Evolutionary conservation across 2,888 invertebrate species (phyloP), one percentile per base, ranked within the genome.

Genomic region (Neoitamus cyanurus): DNA sequence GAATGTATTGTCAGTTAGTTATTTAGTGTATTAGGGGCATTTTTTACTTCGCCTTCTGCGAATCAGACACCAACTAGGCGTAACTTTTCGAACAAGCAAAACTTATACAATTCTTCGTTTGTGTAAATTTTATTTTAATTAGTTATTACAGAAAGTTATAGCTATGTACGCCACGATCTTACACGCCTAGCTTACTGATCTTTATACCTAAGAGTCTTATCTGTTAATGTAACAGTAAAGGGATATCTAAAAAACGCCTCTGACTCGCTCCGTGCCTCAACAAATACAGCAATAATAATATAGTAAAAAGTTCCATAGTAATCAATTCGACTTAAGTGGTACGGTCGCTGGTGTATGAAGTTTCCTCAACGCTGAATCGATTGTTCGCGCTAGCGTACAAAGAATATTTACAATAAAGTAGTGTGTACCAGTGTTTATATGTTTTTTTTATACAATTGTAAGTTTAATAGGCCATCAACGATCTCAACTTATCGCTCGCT

Each of bases 391-490:
- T 77, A 36, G 69, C 69, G 11, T 80, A 80, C 31, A 80, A 80
- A 80, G 68, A 34, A 48, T 80, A 80, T 80, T 31, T 80, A 69
- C 69, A 83, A 37, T 83, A 36, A 83, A 37, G 37, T 80, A 48
- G 7, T 68, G 48, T 31, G 30, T 80, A 68, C 31, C 48, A 68
- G 31, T 7, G 20, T 58, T 20, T 58, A 25, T 58, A 25, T 20
- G 48, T 48, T 48, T 48, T 20, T 13, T 83, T 36, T 83, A 69
- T 69, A 83, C 70, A 83, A 75, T 85, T 72, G 84, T 85, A 85
- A 85, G 85, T 85, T 85, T 78, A 84, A 84, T 85, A 85, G 85
- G 85, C 85, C 85, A 77, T 85, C 83, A 15, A 83, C 31, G 83
- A 70, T 70, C n/a, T 70, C 34, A 30, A 70, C 31, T n/a, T 83